Evolutionary conservation across 2,113 vertebrate species (phyloP).

Genomic region (Malaclemys terrapin): DNA sequence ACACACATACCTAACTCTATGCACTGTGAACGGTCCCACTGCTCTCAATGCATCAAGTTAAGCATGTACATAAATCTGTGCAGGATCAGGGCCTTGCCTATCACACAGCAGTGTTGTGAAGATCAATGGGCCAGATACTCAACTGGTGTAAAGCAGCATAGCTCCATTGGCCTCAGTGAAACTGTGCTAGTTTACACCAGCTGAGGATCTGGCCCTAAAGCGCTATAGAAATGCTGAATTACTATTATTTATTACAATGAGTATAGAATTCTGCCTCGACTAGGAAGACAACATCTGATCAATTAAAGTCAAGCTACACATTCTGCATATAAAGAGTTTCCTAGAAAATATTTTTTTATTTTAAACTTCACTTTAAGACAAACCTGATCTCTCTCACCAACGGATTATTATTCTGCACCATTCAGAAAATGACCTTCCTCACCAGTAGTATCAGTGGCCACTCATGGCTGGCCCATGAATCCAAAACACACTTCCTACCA

Average conservation of each 20-base stretch:
- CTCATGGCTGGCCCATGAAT: background rate
- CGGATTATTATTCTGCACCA: background rate
- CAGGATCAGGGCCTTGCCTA: background rate
- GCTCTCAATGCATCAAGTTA: background rate
- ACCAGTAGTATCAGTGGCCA: background rate
- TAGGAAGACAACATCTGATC: accelerated
- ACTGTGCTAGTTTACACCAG: background rate
- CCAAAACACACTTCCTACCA: background rate
- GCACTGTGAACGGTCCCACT: background rate
- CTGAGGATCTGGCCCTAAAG: background rate
- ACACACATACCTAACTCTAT: accelerated
- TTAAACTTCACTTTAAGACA: background rate
- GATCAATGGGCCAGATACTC: background rate
- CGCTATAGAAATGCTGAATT: background rate
- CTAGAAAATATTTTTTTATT: background rate
- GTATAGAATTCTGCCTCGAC: background rate
- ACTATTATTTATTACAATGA: background rate
- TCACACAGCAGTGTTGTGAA: no score
- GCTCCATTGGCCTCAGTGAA: background rate
- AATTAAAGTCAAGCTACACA: background rate
- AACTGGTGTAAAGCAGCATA: background rate
- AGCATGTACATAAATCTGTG: accelerated
- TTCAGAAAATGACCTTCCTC: background rate
- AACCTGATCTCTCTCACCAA: background rate
- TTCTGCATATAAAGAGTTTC: background rate